Evolutionary conservation across 2,888 invertebrate genomes (phyloP).

Genomic region (Rhamphomyia laevipes): DNA sequence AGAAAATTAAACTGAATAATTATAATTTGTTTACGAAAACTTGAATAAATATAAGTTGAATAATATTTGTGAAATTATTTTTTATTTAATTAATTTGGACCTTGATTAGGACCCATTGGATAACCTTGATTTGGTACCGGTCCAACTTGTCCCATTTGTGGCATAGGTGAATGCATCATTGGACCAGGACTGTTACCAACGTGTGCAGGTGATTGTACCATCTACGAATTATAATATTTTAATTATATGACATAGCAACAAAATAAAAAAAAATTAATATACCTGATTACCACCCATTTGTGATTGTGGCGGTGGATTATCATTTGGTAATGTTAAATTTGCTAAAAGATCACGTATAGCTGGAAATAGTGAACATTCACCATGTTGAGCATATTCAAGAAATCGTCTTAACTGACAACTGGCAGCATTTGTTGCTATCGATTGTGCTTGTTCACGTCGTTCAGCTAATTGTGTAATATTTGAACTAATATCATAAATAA

Average conservation of each 20-base stretch:
- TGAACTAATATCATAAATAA: constrained; percentile 78
- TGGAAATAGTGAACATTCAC: constrained; percentile 84
- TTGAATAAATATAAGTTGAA: neutral
- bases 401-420: constrained; percentile 56
- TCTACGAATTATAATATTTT: constrained; percentile 20
- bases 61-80: constrained; percentile 14
- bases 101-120: constrained; percentile 28
- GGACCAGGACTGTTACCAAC: constrained; percentile 41
- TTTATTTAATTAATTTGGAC: constrained; percentile 22
- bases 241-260: neutral
- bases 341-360: constrained; percentile 79
- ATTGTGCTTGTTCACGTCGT: constrained; percentile 53
- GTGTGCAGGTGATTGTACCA: constrained; percentile 38
- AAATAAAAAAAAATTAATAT: constrained; percentile 10
- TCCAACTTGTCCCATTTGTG: constrained; percentile 33
- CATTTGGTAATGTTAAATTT: constrained; percentile 71
- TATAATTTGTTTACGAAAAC: too few relatives aligned
- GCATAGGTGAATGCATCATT: constrained; percentile 48
- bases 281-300: constrained; percentile 21
- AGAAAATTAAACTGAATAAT: too few relatives aligned
- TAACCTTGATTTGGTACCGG: constrained; percentile 27
- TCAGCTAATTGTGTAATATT: constrained; percentile 83
- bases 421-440: constrained; percentile 49
- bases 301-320: constrained; percentile 48
- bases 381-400: constrained; percentile 55